Percentiles rank a stretch among this genome's conserved stretches.
Conservation (phyloP, 2,888 invertebrate species). For the Eristalis pertinax region DNA sequence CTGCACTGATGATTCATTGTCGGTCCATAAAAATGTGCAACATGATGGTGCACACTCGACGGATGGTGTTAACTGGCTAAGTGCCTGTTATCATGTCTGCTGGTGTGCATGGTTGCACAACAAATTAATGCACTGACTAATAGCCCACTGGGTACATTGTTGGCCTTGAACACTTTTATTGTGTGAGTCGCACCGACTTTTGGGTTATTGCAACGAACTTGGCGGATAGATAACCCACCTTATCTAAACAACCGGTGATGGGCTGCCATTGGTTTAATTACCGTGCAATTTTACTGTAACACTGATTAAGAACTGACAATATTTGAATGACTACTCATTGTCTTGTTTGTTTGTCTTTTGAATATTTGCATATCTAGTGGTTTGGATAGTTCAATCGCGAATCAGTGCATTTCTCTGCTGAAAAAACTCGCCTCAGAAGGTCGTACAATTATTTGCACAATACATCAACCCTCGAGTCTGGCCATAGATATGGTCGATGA, state of each 20-base stretch:
- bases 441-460: conserved; percentile 92
- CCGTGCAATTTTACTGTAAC: background rate
- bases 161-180: background rate
- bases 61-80: no score
- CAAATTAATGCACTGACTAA: background rate
- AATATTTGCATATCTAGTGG: conserved; percentile 83
- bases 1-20: background rate
- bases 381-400: conserved; percentile 90
- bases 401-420: conserved; percentile 90
- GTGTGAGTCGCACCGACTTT: no score
- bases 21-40: background rate
- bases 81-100: no score
- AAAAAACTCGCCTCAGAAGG: conserved; percentile 92
- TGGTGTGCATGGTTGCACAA: no score
- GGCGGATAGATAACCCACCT: background rate
- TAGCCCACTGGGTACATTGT: background rate
- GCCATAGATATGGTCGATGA: conserved; percentile 94
- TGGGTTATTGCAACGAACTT: background rate
- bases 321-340: background rate
- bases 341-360: background rate
- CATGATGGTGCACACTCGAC: background rate
- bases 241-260: background rate
- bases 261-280: background rate
- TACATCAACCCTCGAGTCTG: conserved; percentile 95
- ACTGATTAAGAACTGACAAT: background rate